phyloP scores from a whole-genome alignment of 2,113 vertebrate species.

The Jaculus jaculus region DNA sequence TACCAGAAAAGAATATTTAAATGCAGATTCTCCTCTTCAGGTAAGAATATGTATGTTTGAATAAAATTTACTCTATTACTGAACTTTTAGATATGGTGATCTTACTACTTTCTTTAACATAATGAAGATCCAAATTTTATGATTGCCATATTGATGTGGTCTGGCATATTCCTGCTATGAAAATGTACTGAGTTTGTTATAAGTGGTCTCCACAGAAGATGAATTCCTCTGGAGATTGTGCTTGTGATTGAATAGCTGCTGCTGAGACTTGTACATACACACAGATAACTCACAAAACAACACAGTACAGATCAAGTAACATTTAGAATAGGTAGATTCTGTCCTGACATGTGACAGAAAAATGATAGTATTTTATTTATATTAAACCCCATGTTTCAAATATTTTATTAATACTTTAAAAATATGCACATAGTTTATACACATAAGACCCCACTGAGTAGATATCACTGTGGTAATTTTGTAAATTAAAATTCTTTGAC shows the following conservation, averaged over 20 bases:
- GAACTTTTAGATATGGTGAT: neutral
- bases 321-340: neutral
- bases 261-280: neutral
- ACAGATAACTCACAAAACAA: neutral
- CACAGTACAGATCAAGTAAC: neutral
- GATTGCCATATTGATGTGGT: neutral
- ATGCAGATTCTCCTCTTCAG: neutral
- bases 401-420: neutral
- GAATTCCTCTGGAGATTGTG: neutral
- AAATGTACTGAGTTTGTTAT: neutral
- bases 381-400: neutral
- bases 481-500: neutral
- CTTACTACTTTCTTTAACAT: neutral
- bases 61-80: neutral
- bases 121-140: neutral
- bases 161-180: neutral
- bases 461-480: neutral
- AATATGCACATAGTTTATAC: neutral
- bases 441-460: neutral
- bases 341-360: neutral
- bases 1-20: too few species aligned
- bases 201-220: neutral
- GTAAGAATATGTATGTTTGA: conserved; percentile 26
- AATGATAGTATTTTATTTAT: neutral
- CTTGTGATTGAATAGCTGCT: neutral